phyloP scores from a whole-genome alignment of 1,140 invertebrate species.

The Euwallacea fornicatus region DNA sequence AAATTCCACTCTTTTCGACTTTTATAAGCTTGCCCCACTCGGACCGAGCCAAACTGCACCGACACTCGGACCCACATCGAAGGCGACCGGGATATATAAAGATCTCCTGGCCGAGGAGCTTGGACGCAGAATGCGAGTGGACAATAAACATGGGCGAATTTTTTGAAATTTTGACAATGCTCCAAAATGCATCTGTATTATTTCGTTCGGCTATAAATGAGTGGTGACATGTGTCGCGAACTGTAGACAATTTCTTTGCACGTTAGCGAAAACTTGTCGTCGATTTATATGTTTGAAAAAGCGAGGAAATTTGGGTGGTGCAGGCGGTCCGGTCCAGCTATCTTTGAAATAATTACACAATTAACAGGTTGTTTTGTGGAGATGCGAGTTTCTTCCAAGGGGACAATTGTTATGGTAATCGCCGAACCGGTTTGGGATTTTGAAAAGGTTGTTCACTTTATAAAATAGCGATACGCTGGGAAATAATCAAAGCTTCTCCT shows the following conservation, averaged over 20 bases:
- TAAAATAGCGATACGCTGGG: constrained; percentile 43
- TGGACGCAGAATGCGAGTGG: too few relatives aligned
- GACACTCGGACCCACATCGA: background rate
- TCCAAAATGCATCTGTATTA: constrained; percentile 10
- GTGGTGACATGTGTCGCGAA: too few relatives aligned
- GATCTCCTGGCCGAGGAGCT: too few relatives aligned
- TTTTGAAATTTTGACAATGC: background rate
- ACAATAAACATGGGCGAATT: constrained; percentile 4
- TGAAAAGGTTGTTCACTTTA: constrained; percentile 50
- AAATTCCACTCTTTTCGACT: constrained; percentile 41
- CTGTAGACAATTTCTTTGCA: too few relatives aligned
- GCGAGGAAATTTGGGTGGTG: constrained; percentile 6
- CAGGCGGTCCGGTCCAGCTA: constrained; percentile 12
- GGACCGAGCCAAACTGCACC: constrained; percentile 14
- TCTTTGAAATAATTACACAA: constrained; percentile 47
- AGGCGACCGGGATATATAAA: too few relatives aligned
- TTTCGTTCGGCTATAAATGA: background rate
- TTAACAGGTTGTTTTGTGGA: constrained; percentile 51
- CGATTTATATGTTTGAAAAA: too few relatives aligned
- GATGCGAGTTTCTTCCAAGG: constrained; percentile 44
- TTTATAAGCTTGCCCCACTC: constrained; percentile 35
- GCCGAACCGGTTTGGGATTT: constrained; percentile 49
- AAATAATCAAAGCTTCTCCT: constrained; percentile 41
- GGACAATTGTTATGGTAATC: constrained; percentile 52
- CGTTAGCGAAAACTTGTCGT: too few relatives aligned